Conservation (phyloP, 2,888 invertebrate species). For the Aspidiotus destructor region DNA sequence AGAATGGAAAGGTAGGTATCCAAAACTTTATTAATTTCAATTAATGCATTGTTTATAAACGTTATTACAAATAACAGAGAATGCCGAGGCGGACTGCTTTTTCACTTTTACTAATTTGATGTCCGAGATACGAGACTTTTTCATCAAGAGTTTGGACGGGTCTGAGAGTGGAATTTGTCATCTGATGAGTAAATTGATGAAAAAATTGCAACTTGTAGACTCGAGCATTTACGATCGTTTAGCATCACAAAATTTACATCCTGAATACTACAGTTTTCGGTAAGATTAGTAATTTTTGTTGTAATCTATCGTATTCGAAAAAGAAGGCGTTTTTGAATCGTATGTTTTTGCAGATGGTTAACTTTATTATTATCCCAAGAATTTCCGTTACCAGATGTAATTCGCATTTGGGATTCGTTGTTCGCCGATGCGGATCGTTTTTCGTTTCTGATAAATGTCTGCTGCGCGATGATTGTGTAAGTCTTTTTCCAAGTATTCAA, state of each 20-base stretch:
- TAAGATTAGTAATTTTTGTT: conserved; percentile 40
- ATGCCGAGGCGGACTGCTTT: conserved; percentile 95
- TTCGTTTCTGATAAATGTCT: conserved; percentile 80
- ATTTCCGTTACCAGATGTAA: conserved; percentile 92
- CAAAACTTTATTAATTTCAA: background rate
- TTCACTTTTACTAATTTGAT: conserved; percentile 97
- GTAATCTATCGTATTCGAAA: background rate
- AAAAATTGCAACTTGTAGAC: conserved; percentile 67
- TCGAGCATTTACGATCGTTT: conserved; percentile 64
- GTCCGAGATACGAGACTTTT: conserved; percentile 95
- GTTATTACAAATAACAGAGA: conserved; percentile 47
- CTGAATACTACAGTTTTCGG: conserved; percentile 94
- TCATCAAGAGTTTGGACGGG: conserved; percentile 91
- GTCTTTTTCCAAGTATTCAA: conserved; percentile 40
- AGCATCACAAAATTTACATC: conserved; percentile 73
- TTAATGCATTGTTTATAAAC: too few species aligned
- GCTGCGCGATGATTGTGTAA: conserved; percentile 96
- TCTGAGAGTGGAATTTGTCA: conserved; percentile 81
- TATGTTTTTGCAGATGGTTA: conserved; percentile 64
- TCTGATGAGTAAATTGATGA: conserved; percentile 75
- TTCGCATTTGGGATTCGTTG: conserved; percentile 93
- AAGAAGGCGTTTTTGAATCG: conserved; percentile 9
- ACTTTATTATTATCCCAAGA: conserved; percentile 92
- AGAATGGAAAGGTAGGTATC: conserved; percentile 59
- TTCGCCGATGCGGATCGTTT: conserved; percentile 85